A percentile compares a stretch with the other conserved stretches of the same genome.
Conservation (phyloP, 2,888 invertebrate genomes). For the Melangyna quadrimaculata region DNA sequence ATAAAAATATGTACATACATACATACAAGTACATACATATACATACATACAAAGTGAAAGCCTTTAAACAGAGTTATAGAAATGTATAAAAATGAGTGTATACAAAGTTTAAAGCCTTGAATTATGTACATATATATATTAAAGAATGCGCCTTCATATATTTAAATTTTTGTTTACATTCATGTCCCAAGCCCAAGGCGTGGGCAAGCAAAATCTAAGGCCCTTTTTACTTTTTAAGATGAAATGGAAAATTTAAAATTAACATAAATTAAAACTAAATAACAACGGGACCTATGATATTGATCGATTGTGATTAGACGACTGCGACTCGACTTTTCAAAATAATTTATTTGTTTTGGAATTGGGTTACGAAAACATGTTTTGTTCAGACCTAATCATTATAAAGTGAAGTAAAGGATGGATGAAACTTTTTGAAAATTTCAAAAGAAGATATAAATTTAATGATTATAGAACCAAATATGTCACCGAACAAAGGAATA, state of each 20-base stretch:
- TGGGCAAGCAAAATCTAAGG: neutral
- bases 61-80: no score
- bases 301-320: slow-evolving; percentile 17
- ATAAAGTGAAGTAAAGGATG: neutral
- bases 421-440: neutral
- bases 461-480: no score
- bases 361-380: slow-evolving; percentile 49
- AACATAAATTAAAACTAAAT: slow-evolving; percentile 40
- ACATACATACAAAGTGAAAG: no score
- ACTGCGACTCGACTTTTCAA: no score
- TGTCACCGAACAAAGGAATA: no score
- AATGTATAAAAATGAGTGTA: no score
- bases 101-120: neutral
- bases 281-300: slow-evolving; percentile 32
- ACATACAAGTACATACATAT: no score
- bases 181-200: neutral
- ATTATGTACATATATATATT: neutral
- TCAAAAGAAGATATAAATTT: neutral
- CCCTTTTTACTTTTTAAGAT: neutral
- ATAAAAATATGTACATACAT: no score
- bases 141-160: neutral
- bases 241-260: slow-evolving; percentile 4
- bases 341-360: no score
- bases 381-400: neutral
- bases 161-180: neutral